Percentiles rank a stretch among this genome's conserved stretches.
Evolutionary conservation across 2,888 invertebrate genomes (phyloP).

Genomic region (Ariolimax columbianus): DNA sequence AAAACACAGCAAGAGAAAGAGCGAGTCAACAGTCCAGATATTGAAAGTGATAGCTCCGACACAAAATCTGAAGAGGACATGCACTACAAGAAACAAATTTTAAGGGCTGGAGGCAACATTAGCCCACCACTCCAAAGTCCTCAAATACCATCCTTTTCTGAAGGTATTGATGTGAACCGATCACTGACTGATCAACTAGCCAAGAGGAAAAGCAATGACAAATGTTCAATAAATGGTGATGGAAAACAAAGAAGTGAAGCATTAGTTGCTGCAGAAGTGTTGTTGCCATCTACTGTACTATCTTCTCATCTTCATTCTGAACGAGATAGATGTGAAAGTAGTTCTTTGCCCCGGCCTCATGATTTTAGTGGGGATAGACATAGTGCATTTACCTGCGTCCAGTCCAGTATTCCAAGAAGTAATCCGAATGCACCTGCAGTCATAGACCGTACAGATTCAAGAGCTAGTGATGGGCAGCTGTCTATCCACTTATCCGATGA

Average conservation of each 20-base stretch:
- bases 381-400: constrained; percentile 55
- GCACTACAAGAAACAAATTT: constrained; percentile 76
- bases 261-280: not conserved
- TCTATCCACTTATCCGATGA: constrained; percentile 66
- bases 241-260: constrained; percentile 56
- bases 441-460: constrained; percentile 60
- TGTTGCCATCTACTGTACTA: not conserved
- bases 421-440: constrained; percentile 50
- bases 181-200: constrained; percentile 74
- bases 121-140: constrained; percentile 11
- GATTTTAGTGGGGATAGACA: constrained; percentile 49
- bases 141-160: constrained; percentile 43
- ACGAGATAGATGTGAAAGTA: not conserved
- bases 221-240: constrained; percentile 62
- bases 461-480: constrained; percentile 67
- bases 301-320: constrained; percentile 6
- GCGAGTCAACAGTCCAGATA: not conserved
- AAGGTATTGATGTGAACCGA: constrained; percentile 71
- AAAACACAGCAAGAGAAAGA: not conserved
- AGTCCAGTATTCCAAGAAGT: constrained; percentile 50
- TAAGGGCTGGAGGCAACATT: constrained; percentile 63
- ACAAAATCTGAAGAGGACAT: constrained; percentile 66
- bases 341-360: constrained; percentile 5
- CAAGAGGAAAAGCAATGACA: constrained; percentile 60
- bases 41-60: constrained; percentile 12